Evolutionary conservation across 1,140 invertebrate genomes (phyloP).

Genomic region (Drosophila insularis): DNA sequence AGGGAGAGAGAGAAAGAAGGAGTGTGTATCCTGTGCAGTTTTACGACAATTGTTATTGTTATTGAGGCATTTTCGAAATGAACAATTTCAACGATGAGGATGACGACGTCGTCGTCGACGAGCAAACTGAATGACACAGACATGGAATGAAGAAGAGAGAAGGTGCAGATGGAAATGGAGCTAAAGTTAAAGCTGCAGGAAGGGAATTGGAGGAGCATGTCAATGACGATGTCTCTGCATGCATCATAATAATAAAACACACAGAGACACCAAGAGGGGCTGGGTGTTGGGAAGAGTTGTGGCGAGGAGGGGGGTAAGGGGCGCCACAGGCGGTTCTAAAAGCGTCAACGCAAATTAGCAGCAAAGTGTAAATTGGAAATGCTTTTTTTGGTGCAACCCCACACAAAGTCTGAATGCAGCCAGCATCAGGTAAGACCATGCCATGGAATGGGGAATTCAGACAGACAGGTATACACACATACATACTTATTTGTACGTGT

Average conservation of each 20-base stretch:
- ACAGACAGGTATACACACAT: constrained; percentile 21
- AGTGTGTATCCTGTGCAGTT: constrained; percentile 71
- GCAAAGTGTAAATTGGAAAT: constrained; percentile 81
- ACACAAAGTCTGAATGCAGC: constrained; percentile 38
- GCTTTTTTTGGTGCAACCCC: constrained; percentile 77
- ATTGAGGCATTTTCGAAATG: constrained; percentile 81
- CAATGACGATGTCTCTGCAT: constrained; percentile 70
- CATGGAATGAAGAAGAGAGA: constrained; percentile 14
- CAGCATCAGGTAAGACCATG: background rate
- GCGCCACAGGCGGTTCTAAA: constrained; percentile 75
- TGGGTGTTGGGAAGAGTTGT: constrained; percentile 28
- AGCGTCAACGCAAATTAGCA: constrained; percentile 80
- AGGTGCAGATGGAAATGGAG: background rate
- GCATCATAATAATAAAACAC: constrained; percentile 80
- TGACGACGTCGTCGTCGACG: constrained; percentile 66
- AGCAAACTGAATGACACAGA: constrained; percentile 73
- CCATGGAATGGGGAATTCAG: background rate
- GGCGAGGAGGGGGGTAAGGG: constrained; percentile 15
- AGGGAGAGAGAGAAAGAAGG: constrained; percentile 26
- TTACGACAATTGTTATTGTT: constrained; percentile 81
- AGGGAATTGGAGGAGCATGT: constrained; percentile 63
- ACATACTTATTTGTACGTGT: background rate
- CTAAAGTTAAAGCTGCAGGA: constrained; percentile 28
- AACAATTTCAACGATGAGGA: constrained; percentile 76
- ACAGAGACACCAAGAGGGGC: constrained; percentile 55